Conservation (phyloP, 1,140 invertebrate genomes). For the Oryctes rhinoceros region DNA sequence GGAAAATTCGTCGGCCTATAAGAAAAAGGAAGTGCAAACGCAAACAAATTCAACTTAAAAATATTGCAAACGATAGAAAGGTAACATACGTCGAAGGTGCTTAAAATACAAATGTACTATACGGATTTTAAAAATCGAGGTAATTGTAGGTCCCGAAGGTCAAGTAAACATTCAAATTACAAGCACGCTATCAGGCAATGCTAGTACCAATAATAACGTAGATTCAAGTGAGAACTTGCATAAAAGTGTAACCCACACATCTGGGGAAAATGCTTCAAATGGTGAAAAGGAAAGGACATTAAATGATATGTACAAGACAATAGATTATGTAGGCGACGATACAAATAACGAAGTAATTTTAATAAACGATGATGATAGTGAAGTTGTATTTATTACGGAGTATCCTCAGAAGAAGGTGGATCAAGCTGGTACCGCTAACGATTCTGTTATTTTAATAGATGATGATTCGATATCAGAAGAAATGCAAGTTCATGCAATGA, state of each 20-base stretch:
- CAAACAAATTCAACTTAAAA: neutral
- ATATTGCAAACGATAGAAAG: neutral
- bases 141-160: slow-evolving; percentile 4
- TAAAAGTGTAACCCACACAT: neutral
- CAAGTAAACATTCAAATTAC: neutral
- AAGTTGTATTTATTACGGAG: neutral
- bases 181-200: neutral
- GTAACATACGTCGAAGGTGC: neutral
- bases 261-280: neutral
- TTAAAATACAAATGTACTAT: neutral
- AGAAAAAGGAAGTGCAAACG: neutral
- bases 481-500: no score
- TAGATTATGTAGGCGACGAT: neutral
- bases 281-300: neutral
- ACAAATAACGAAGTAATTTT: neutral
- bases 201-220: neutral
- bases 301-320: neutral
- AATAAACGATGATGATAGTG: slow-evolving; percentile 5
- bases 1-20: neutral
- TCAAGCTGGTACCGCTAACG: neutral
- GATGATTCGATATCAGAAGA: neutral
- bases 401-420: neutral
- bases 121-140: neutral
- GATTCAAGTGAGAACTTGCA: no score
- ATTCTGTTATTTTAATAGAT: slow-evolving; percentile 16